phyloP scores from a whole-genome alignment of 1,140 invertebrate genomes.

The Coenobita brevimanus region DNA sequence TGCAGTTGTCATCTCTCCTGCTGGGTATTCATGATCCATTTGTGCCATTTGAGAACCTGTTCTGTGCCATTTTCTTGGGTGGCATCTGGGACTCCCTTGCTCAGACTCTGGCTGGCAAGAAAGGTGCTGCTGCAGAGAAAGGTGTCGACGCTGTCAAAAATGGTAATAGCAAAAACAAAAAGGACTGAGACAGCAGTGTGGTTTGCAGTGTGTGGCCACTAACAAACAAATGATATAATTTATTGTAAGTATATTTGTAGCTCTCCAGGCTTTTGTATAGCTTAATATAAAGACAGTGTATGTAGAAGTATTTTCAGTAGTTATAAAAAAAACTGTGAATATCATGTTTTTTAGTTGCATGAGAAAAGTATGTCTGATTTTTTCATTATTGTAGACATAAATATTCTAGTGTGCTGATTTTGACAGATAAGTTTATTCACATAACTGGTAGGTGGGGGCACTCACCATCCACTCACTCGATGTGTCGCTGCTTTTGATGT shows the following conservation, averaged over 20 bases:
- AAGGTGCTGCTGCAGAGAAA: slow-evolving; percentile 55
- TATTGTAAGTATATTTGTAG: slow-evolving; percentile 21
- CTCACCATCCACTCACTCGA: too few species aligned
- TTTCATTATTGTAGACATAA: too few species aligned
- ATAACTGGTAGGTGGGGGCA: too few species aligned
- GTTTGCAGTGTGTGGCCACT: slow-evolving; percentile 30
- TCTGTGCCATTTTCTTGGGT: slow-evolving; percentile 97
- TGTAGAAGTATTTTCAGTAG: too few species aligned
- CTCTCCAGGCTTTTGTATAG: background rate
- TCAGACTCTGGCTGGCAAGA: slow-evolving; percentile 70
- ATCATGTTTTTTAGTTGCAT: too few species aligned
- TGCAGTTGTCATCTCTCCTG: slow-evolving; percentile 91
- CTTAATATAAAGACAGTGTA: background rate
- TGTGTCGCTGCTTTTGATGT: too few species aligned
- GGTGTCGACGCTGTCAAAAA: slow-evolving; percentile 61
- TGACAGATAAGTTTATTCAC: too few species aligned
- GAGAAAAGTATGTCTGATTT: too few species aligned
- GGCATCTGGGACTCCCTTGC: slow-evolving; percentile 98
- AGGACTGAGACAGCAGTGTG: slow-evolving; percentile 52
- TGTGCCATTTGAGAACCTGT: slow-evolving; percentile 97
- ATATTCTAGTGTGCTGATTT: too few species aligned
- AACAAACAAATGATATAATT: slow-evolving; percentile 8
- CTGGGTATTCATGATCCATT: slow-evolving; percentile 99
- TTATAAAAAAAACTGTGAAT: too few species aligned
- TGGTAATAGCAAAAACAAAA: slow-evolving; percentile 67